Evolutionary conservation across 53 echinoderm and acorn worm genomes (phyloP).

Genomic region (Patiria pectinifera): DNA sequence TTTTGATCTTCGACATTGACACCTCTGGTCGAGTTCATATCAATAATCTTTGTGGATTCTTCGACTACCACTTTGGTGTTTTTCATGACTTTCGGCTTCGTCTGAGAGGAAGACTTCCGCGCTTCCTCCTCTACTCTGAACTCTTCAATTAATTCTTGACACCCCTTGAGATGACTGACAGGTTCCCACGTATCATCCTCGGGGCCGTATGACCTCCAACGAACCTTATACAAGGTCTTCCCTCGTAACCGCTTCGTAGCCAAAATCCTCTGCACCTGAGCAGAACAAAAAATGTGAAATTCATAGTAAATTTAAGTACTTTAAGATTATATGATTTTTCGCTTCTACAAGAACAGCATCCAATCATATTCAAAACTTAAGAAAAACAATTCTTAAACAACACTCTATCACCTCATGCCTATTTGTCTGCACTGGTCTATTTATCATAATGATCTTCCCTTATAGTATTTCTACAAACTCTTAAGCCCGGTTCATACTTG

Average conservation of each 20-base stretch:
- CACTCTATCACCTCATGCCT: too few relatives aligned
- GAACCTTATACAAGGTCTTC: slow-evolving; percentile 55
- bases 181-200: slow-evolving; percentile 64
- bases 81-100: not conserved
- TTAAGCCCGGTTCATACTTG: too few relatives aligned
- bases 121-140: slow-evolving; percentile 27
- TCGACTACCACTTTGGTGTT: not conserved
- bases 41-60: not conserved
- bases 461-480: too few relatives aligned
- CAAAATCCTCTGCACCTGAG: slow-evolving; percentile 53
- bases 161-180: slow-evolving; percentile 18
- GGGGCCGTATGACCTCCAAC: slow-evolving; percentile 59
- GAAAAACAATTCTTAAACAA: too few relatives aligned
- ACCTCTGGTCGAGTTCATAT: not conserved
- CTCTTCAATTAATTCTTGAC: slow-evolving; percentile 27
- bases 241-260: slow-evolving; percentile 38
- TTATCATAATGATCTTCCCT: too few relatives aligned
- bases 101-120: not conserved
- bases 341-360: too few relatives aligned
- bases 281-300: not conserved
- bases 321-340: too few relatives aligned
- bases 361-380: too few relatives aligned
- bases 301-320: too few relatives aligned
- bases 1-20: not conserved
- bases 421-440: too few relatives aligned